phyloP scores from a whole-genome alignment of 2,797 vertebrate species.

The Podargus strigoides region DNA sequence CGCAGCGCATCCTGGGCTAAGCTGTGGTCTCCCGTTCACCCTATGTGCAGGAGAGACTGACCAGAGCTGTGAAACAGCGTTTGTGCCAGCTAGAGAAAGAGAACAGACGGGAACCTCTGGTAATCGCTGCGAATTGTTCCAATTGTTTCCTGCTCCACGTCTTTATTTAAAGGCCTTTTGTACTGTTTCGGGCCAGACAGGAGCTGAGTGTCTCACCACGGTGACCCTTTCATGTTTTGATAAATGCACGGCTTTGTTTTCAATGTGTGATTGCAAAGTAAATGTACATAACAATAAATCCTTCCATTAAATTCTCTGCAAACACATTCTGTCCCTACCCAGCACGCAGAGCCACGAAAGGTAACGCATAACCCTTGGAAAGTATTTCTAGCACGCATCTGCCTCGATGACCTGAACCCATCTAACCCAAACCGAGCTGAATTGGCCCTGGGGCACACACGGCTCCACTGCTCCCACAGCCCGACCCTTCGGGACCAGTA shows the following conservation, averaged over 20 bases:
- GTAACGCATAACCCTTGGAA: neutral
- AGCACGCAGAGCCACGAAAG: neutral
- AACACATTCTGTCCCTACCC: neutral
- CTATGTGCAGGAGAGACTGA: neutral
- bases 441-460: too few species aligned
- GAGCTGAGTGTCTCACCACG: neutral
- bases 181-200: neutral
- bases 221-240: neutral
- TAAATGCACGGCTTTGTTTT: neutral
- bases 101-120: conserved; percentile 25
- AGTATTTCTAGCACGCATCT: neutral
- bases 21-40: neutral
- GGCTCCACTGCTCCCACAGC: neutral
- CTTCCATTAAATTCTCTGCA: neutral
- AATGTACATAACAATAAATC: neutral
- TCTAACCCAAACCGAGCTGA: neutral
- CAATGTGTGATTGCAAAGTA: neutral
- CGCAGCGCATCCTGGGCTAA: neutral
- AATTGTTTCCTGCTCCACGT: conserved; percentile 10
- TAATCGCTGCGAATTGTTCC: conserved; percentile 20
- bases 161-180: conserved; percentile 30
- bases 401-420: neutral
- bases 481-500: neutral
- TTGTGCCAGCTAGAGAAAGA: conserved; percentile 19
- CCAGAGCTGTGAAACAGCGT: neutral